These are phyloP conservation scores for Meta bourneti DNA, from an alignment of 2,888 invertebrate species.

Conservation along the genomic window DNA sequence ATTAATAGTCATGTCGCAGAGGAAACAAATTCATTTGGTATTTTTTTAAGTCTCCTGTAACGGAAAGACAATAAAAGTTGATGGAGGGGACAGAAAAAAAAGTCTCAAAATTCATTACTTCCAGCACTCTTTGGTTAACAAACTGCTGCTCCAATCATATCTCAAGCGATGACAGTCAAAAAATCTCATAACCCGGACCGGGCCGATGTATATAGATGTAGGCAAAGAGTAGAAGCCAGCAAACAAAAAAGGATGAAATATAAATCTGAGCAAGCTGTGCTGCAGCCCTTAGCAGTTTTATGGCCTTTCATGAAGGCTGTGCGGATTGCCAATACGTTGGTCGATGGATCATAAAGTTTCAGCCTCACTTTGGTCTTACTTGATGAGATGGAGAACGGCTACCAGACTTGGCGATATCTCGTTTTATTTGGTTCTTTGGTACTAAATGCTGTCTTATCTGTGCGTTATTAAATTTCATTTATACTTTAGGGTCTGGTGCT, in stretches of 20 bases:
- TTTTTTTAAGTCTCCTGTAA: neutral
- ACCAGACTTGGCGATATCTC: conserved; percentile 41
- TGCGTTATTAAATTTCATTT: neutral
- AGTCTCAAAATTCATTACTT: conserved; percentile 27
- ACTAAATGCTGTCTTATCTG: neutral
- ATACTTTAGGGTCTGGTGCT: neutral
- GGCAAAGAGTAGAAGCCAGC: neutral
- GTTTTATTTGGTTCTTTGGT: neutral
- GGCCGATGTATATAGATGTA: conserved; percentile 25
- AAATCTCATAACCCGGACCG: neutral
- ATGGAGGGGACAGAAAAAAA: neutral
- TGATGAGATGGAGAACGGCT: conserved; percentile 44
- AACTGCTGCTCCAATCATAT: conserved; percentile 51
- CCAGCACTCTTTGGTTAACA: conserved; percentile 33
- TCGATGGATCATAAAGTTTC: conserved; percentile 69
- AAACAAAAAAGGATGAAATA: conserved; percentile 43
- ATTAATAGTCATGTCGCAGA: conserved; percentile 22
- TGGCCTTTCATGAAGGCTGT: conserved; percentile 53
- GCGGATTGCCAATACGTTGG: conserved; percentile 53
- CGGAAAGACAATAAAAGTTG: conserved; percentile 33
- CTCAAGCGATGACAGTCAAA: conserved; percentile 24
- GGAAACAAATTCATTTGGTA: conserved; percentile 1
- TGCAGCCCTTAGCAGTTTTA: conserved; percentile 49
- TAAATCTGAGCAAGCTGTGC: conserved; percentile 60
- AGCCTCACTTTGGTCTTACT: conserved; percentile 57